These are phyloP conservation scores for Atherinomorus stipes DNA, from an alignment of 2,113 vertebrate genomes.

Conservation along the genomic window DNA sequence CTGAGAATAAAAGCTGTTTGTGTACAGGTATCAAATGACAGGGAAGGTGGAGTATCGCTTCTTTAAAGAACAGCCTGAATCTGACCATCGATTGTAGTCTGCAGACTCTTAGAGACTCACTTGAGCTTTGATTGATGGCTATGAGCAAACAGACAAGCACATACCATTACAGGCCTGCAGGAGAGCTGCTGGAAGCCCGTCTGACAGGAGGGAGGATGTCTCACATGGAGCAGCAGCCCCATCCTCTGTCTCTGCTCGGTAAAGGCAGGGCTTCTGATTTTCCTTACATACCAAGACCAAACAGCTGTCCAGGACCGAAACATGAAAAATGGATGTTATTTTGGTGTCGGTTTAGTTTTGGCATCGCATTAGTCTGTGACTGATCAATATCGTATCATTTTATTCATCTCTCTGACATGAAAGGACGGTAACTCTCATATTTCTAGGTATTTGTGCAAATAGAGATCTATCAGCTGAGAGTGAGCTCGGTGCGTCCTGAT, in stretches of 20 bases:
- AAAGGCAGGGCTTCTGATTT: constrained; percentile 53
- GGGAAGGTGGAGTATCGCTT: neutral
- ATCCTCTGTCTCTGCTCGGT: constrained; percentile 60
- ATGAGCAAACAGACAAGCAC: constrained; percentile 14
- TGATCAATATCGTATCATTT: constrained; percentile 32
- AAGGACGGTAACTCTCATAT: constrained; percentile 10
- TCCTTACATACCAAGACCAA: constrained; percentile 27
- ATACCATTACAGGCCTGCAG: constrained; percentile 3
- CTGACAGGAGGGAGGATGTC: neutral
- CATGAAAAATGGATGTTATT: constrained; percentile 41
- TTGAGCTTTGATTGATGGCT: constrained; percentile 35
- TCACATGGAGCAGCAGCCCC: constrained; percentile 59
- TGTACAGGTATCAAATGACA: constrained; percentile 28
- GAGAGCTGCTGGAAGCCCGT: neutral
- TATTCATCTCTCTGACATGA: constrained; percentile 11
- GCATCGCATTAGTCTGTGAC: constrained; percentile 40
- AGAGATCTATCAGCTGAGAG: neutral
- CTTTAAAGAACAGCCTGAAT: neutral
- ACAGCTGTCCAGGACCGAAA: constrained; percentile 20
- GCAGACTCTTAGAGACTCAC: constrained; percentile 11
- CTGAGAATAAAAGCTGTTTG: constrained; percentile 22
- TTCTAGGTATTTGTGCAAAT: constrained; percentile 2
- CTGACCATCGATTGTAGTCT: neutral
- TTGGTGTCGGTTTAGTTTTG: constrained; percentile 28
- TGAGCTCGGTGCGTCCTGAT: constrained; percentile 1